A percentile compares a stretch with the other conserved stretches of the same genome.
Conservation (phyloP, 2,797 vertebrate genomes). For the Alosa sapidissima region DNA sequence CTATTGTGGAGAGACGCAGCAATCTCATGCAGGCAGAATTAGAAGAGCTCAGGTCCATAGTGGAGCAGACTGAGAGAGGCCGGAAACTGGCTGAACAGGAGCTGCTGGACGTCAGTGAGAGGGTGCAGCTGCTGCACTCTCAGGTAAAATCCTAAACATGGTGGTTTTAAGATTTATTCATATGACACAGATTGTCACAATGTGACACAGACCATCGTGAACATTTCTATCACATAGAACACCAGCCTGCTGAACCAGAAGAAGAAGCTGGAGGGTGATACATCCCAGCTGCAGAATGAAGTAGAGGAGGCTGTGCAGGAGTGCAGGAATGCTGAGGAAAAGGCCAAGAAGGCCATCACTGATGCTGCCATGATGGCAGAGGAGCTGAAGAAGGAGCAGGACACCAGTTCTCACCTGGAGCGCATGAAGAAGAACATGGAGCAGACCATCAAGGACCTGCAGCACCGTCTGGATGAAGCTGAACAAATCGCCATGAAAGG, state of each 20-base stretch:
- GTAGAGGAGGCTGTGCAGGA: slow-evolving; percentile 76
- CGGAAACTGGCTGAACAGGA: slow-evolving; percentile 77
- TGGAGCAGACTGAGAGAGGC: slow-evolving; percentile 67
- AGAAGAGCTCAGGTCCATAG: slow-evolving; percentile 59
- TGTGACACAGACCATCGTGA: not conserved
- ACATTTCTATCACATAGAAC: not conserved
- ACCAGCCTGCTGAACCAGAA: slow-evolving; percentile 77
- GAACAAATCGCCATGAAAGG: slow-evolving; percentile 89
- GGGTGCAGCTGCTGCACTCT: slow-evolving; percentile 78
- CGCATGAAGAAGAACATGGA: slow-evolving; percentile 90
- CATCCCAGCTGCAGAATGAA: slow-evolving; percentile 71
- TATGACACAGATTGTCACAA: not conserved
- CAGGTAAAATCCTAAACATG: slow-evolving; percentile 59
- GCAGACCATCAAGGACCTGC: slow-evolving; percentile 86
- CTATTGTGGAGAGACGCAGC: slow-evolving; percentile 65
- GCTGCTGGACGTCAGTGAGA: slow-evolving; percentile 72
- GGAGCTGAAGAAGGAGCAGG: slow-evolving; percentile 69
- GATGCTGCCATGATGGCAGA: slow-evolving; percentile 69
- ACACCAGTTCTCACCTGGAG: slow-evolving; percentile 71
- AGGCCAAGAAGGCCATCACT: slow-evolving; percentile 69
- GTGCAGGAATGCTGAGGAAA: slow-evolving; percentile 70
- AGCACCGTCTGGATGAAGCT: slow-evolving; percentile 75
- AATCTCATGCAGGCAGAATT: slow-evolving; percentile 68
- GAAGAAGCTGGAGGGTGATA: slow-evolving; percentile 75
- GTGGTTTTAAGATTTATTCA: not conserved